Conservation (phyloP, 2,888 invertebrate genomes). For the Brenthis ino region DNA sequence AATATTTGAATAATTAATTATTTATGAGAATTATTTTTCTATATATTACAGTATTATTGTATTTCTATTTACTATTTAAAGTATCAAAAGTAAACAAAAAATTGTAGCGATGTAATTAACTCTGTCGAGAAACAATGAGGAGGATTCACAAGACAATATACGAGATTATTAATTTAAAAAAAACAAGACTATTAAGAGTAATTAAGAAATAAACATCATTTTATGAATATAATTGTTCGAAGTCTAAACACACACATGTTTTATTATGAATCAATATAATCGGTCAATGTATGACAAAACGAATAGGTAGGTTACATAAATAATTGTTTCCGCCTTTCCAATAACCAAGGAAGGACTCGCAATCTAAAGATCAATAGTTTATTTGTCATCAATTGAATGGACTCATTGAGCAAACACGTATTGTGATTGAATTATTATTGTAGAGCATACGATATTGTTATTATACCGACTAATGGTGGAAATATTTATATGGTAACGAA, state of each 20-base stretch:
- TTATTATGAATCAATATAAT: not conserved
- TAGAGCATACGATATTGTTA: constrained; percentile 11
- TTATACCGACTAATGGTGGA: not conserved
- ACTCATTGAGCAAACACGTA: constrained; percentile 24
- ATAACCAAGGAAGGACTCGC: constrained; percentile 20
- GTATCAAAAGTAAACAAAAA: not conserved
- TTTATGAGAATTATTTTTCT: too few relatives aligned
- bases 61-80: not conserved
- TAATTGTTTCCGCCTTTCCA: constrained; percentile 26
- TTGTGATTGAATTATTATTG: constrained; percentile 24
- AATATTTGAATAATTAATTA: too few relatives aligned
- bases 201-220: not conserved
- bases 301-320: constrained; percentile 9
- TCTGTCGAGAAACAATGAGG: constrained; percentile 8
- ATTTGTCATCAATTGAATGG: constrained; percentile 25
- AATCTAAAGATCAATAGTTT: constrained; percentile 22
- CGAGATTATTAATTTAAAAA: not conserved
- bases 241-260: too few relatives aligned
- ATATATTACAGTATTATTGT: not conserved
- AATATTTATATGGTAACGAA: constrained; percentile 1
- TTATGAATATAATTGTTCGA: not conserved
- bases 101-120: not conserved
- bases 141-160: constrained; percentile 9
- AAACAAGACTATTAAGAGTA: not conserved
- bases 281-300: not conserved